These are phyloP conservation scores for Cuculus canorus DNA, from an alignment of 2,797 vertebrate genomes.

Conservation along the genomic window DNA sequence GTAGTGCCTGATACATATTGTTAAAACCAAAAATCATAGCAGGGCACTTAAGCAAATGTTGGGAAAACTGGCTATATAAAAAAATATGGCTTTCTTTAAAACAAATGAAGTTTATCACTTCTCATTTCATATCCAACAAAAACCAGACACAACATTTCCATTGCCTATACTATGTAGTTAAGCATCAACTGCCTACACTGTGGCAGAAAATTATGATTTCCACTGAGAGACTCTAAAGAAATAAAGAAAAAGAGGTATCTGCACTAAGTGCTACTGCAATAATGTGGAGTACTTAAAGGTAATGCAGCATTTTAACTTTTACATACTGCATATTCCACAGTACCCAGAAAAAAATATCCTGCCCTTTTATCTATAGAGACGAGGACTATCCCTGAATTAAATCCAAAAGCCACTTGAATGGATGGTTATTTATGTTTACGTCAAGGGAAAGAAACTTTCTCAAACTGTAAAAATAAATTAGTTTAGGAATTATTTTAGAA, in stretches of 20 bases:
- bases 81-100: background rate
- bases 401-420: background rate
- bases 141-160: background rate
- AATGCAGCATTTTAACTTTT: background rate
- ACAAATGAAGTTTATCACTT: background rate
- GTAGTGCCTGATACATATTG: background rate
- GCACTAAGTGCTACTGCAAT: background rate
- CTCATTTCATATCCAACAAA: background rate
- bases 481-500: conserved; percentile 1
- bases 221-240: background rate
- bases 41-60: background rate
- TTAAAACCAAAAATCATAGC: background rate
- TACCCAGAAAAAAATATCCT: background rate
- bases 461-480: background rate
- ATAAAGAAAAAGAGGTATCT: background rate
- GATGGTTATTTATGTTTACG: background rate
- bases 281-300: background rate
- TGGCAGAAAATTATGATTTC: background rate
- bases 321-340: background rate
- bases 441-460: background rate
- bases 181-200: background rate
- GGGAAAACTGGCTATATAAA: background rate
- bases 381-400: background rate
- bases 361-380: background rate
- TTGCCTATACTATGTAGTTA: background rate